Percentiles rank a stretch among this genome's conserved stretches.
Evolutionary conservation across 1,140 invertebrate genomes (phyloP).

Genomic region (Cydia amplana): DNA sequence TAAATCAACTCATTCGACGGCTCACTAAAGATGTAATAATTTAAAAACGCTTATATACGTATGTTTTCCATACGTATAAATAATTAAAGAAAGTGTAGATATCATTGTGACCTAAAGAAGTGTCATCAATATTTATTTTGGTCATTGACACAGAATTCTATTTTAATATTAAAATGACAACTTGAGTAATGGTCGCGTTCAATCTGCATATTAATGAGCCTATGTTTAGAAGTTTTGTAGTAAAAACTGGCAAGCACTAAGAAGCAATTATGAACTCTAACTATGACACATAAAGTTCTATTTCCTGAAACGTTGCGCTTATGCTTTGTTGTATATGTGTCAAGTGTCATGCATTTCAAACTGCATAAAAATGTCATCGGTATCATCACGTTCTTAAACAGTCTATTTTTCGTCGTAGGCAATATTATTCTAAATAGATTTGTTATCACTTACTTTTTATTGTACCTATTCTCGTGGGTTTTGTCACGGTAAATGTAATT

Average conservation of each 20-base stretch:
- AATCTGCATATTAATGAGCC: slow-evolving; percentile 7
- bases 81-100: background rate
- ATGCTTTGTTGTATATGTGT: too few species aligned
- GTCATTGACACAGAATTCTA: slow-evolving; percentile 19
- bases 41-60: too few species aligned
- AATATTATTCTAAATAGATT: background rate
- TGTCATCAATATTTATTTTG: background rate
- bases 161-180: slow-evolving; percentile 14
- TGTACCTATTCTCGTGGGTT: background rate
- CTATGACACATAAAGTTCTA: background rate
- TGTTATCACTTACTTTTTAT: background rate
- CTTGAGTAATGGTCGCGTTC: background rate
- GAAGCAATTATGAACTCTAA: background rate
- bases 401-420: background rate
- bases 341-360: too few species aligned
- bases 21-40: too few species aligned
- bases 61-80: background rate
- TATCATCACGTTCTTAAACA: background rate
- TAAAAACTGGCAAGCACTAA: background rate
- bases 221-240: slow-evolving; percentile 2
- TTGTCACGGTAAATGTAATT: background rate
- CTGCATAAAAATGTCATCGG: slow-evolving; percentile 3
- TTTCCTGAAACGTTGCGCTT: background rate
- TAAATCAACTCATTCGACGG: background rate
- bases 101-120: background rate